Evolutionary conservation across 1,140 invertebrate genomes (phyloP).

Genomic region (Caenorhabditis briggsae): DNA sequence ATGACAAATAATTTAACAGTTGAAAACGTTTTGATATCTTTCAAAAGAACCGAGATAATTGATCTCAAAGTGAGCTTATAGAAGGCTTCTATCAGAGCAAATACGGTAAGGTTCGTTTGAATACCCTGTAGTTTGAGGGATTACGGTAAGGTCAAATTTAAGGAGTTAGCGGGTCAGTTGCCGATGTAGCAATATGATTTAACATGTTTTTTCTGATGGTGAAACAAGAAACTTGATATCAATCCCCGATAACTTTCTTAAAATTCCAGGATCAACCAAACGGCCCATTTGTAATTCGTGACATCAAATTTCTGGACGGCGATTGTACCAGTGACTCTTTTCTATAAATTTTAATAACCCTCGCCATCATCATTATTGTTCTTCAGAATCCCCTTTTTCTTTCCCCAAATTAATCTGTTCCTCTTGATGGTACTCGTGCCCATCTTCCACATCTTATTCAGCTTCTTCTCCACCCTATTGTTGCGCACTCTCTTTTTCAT

Average conservation of each 20-base stretch:
- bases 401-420: constrained; percentile 13
- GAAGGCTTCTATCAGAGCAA: too few species aligned
- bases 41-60: too few species aligned
- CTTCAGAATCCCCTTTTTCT: not conserved
- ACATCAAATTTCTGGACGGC: constrained; percentile 55
- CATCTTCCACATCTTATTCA: not conserved
- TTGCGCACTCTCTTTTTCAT: constrained; percentile 32
- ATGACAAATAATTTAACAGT: too few species aligned
- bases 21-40: too few species aligned
- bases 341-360: not conserved
- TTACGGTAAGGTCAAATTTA: too few species aligned
- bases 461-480: constrained; percentile 23
- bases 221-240: too few species aligned
- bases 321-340: constrained; percentile 53
- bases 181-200: too few species aligned
- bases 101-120: too few species aligned
- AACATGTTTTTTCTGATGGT: too few species aligned
- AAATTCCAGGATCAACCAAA: constrained; percentile 28
- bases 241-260: not conserved
- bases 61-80: too few species aligned
- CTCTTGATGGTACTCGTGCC: not conserved
- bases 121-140: too few species aligned
- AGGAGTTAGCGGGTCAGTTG: too few species aligned
- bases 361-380: not conserved
- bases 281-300: constrained; percentile 47